phyloP scores from a whole-genome alignment of 2,888 invertebrate genomes.

The Tanaodytes sp. region DNA sequence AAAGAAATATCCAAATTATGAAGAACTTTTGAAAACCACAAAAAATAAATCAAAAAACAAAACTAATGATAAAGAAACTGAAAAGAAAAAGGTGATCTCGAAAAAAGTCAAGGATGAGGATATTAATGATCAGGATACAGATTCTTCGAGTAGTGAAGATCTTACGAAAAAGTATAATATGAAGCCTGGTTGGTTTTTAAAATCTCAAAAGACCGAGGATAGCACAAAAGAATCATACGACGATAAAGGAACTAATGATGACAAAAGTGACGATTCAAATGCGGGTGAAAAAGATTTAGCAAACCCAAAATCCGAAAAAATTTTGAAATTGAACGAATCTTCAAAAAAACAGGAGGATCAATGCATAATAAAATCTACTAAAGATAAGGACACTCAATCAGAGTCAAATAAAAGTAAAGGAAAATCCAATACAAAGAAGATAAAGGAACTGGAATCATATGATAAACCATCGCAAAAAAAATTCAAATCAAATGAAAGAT shows the following conservation, averaged over 20 bases:
- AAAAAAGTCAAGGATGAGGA: conserved; percentile 7
- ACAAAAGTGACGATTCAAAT: conserved; percentile 17
- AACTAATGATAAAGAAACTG: background rate
- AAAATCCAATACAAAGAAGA: background rate
- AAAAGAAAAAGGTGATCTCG: background rate
- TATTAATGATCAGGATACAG: conserved; percentile 2
- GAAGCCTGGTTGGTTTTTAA: conserved; percentile 20
- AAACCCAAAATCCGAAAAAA: too few species aligned
- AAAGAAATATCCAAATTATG: conserved; percentile 63
- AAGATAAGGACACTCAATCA: background rate
- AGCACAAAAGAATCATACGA: conserved; percentile 3
- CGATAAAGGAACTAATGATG: background rate
- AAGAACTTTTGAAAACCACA: background rate
- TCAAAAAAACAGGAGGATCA: conserved; percentile 1
- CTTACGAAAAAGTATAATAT: conserved; percentile 23
- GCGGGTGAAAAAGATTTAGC: background rate
- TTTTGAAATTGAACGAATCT: background rate
- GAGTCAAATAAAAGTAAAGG: conserved; percentile 14
- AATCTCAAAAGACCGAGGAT: conserved; percentile 21
- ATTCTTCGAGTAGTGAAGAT: conserved; percentile 30
- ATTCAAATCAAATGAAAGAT: background rate
- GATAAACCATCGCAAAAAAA: conserved; percentile 9
- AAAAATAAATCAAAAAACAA: conserved; percentile 31
- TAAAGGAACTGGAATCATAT: background rate
- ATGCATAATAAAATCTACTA: conserved; percentile 4